Base-by-base conservation (phyloP, 2,797 vertebrate species). In the Heterohyrax brucei region DNA sequence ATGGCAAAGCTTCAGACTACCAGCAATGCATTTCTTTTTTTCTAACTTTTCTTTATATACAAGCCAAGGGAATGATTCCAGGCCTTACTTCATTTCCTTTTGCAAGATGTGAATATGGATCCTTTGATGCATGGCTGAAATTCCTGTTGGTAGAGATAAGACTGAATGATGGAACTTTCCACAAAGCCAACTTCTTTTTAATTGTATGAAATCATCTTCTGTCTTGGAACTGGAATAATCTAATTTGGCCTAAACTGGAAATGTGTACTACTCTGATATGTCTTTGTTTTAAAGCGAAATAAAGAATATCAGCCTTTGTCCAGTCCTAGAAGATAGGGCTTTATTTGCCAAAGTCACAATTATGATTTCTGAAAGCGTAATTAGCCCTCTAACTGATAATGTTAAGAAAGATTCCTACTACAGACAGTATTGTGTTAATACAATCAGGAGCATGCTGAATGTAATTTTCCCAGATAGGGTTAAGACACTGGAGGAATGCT, bases 171-270 rank as follows among this genome's bases (percentile, higher is more conserved):
- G 33, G 26, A 77, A 91, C 72, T 82, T 91, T 86, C 56, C 39
- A 85, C 30, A 93, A 95, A 39, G 21, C 13, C 26, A 61, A 10
- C 39, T 78, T 94, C 16, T 89, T 88, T 80, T 44, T 91, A 85
- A 66, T 88, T 94, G 61, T 78, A 1, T 88, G 75, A 93, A 93
- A 91, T 77, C 62, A 91, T 81, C 64, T 39, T 83, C 39, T 87
- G 0, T 84, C 66, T 86, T 93, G 53, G 10, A 95, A 92, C 6
- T 89, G 46, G 33, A 73, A 75, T 86, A 86, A 82, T 81, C 88
- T 88, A 83, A 83, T 79, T 93, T 64, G 81, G 22, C 70, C 30
- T 92, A 10, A 78, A 62, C 18, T 89, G 10, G 64, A 68, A 56
- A 68, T 26, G 78, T 92, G 72, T 59, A 89, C 86, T 89, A 68